Conservation (phyloP, 2,888 invertebrate genomes). For the Andrena hattorfiana region DNA sequence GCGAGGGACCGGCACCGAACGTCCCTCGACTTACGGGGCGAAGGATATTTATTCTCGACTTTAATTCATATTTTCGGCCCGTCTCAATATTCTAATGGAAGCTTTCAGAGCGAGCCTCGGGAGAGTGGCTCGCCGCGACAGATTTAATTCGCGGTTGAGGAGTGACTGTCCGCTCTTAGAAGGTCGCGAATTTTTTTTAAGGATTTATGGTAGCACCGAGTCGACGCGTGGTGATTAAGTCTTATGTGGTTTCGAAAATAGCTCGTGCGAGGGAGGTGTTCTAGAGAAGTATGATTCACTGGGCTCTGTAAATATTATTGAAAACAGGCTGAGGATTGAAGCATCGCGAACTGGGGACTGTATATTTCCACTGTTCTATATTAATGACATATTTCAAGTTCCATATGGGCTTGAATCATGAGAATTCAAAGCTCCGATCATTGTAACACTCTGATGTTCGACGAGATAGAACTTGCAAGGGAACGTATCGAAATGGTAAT, state of each 20-base stretch:
- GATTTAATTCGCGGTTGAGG: constrained; percentile 17
- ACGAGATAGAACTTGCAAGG: too few relatives aligned
- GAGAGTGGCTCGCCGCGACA: not conserved
- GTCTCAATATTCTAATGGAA: constrained; percentile 14
- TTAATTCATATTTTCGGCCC: constrained; percentile 29
- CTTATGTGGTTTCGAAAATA: constrained; percentile 34
- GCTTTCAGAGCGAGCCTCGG: not conserved
- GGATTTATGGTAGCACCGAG: constrained; percentile 8
- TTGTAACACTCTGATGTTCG: too few relatives aligned
- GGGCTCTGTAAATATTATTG: not conserved
- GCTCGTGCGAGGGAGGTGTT: not conserved
- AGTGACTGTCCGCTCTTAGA: not conserved
- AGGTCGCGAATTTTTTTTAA: constrained; percentile 14
- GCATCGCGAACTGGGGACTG: not conserved
- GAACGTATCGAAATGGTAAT: too few relatives aligned
- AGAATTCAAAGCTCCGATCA: not conserved
- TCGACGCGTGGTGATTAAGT: not conserved
- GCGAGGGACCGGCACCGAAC: constrained; percentile 9
- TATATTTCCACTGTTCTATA: too few relatives aligned
- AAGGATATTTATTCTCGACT: constrained; percentile 34
- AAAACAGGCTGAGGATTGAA: not conserved
- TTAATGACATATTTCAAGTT: too few relatives aligned
- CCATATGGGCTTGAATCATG: too few relatives aligned
- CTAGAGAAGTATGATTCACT: not conserved
- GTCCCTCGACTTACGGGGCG: constrained; percentile 11